A percentile compares a stretch with the other conserved stretches of the same genome.
phyloP scores from a whole-genome alignment of 2,113 vertebrate species.

The Micromys minutus region DNA sequence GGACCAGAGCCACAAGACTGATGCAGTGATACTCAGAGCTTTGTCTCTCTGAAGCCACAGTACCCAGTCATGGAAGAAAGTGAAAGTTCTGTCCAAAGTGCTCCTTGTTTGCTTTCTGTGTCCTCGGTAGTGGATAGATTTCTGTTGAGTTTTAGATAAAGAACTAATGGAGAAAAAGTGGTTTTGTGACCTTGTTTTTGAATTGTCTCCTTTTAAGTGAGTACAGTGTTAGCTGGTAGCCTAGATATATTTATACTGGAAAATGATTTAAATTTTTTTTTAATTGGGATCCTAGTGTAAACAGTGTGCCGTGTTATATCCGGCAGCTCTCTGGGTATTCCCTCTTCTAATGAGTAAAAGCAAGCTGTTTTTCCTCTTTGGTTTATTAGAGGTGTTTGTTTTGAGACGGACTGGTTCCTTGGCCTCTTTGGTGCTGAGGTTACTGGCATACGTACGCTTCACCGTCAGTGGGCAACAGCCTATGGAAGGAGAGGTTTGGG shows the following conservation, averaged over 20 bases:
- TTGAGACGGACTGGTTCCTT: not conserved
- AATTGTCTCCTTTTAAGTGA: not conserved
- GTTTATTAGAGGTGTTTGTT: not conserved
- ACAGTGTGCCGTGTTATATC: not conserved
- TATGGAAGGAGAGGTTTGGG: not conserved
- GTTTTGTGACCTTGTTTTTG: not conserved
- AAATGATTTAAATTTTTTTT: not conserved
- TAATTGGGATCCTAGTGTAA: not conserved
- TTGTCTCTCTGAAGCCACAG: not conserved
- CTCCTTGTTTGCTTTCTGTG: not conserved
- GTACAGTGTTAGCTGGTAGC: not conserved
- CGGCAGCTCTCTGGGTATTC: not conserved
- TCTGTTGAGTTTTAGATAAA: slow-evolving; percentile 20
- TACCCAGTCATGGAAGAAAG: not conserved
- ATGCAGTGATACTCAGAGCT: not conserved
- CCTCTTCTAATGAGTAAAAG: not conserved
- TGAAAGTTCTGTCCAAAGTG: not conserved
- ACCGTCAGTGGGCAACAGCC: not conserved
- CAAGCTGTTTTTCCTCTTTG: not conserved
- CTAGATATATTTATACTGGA: not conserved
- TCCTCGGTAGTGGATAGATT: not conserved
- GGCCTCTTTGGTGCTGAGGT: not conserved
- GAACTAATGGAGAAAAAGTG: not conserved
- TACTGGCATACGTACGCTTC: not conserved
- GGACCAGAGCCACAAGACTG: not conserved